phyloP scores from a whole-genome alignment of 2,888 invertebrate genomes.

The Dicyrtoma fusca region DNA sequence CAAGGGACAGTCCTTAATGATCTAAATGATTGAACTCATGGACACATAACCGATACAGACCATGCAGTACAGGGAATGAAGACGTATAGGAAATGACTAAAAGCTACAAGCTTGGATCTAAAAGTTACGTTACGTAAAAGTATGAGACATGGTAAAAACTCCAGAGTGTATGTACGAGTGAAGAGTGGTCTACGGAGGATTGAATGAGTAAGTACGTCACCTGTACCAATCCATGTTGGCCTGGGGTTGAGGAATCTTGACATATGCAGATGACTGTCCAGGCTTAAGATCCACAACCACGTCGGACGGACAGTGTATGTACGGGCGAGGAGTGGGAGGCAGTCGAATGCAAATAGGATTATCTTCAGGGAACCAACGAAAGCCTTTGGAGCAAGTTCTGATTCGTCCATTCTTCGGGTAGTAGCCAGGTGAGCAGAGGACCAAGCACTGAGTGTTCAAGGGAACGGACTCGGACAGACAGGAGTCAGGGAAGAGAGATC shows the following conservation, averaged over 20 bases:
- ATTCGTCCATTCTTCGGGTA: slow-evolving; percentile 56
- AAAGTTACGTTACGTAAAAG: no score
- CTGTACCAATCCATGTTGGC: slow-evolving; percentile 71
- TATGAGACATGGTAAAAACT: no score
- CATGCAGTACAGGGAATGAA: no score
- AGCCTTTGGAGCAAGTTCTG: slow-evolving; percentile 55
- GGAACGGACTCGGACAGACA: slow-evolving; percentile 62
- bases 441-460: slow-evolving; percentile 60
- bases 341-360: slow-evolving; percentile 55
- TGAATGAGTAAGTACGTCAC: slow-evolving; percentile 58
- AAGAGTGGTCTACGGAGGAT: no score
- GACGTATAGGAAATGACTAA: no score
- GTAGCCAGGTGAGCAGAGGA: slow-evolving; percentile 56
- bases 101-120: no score
- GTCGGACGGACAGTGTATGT: slow-evolving; percentile 69
- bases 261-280: slow-evolving; percentile 62
- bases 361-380: slow-evolving; percentile 57
- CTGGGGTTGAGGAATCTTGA: slow-evolving; percentile 65
- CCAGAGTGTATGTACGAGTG: no score
- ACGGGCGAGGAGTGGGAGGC: slow-evolving; percentile 62
- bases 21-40: no score
- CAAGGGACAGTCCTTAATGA: no score
- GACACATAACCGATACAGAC: no score
- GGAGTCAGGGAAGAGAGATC: slow-evolving; percentile 63
- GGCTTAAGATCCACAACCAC: slow-evolving; percentile 65